Evolutionary conservation across 2,113 vertebrate species (phyloP).

Genomic region (Rostratula benghalensis): DNA sequence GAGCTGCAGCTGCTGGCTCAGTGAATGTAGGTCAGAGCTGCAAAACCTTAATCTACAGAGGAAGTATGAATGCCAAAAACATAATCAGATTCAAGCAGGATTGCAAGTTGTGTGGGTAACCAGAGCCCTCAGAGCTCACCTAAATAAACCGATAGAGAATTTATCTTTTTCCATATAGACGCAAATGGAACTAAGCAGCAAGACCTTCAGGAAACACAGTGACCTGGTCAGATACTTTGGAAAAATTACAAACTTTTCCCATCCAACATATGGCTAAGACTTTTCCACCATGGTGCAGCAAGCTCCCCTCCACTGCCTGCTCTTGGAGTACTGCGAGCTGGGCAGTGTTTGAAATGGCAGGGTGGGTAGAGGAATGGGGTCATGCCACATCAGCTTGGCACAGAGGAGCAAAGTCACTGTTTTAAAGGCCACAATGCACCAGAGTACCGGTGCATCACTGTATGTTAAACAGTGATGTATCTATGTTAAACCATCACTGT

Average conservation of each 20-base stretch:
- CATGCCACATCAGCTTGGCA: background rate
- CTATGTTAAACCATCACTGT: background rate
- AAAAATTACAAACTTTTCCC: background rate
- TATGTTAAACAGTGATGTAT: background rate
- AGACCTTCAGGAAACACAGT: background rate
- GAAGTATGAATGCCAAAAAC: background rate
- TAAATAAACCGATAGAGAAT: background rate
- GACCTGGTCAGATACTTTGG: background rate
- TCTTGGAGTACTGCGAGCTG: background rate
- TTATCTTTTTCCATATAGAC: background rate
- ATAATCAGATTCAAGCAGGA: background rate
- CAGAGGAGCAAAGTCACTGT: background rate
- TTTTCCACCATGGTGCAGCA: background rate
- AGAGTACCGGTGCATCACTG: background rate
- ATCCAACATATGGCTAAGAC: background rate
- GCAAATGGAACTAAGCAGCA: background rate
- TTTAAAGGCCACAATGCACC: background rate
- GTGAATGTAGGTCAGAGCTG: slow-evolving; percentile 21
- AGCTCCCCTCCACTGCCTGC: background rate
- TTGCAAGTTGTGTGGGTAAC: background rate
- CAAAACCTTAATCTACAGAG: slow-evolving; percentile 1
- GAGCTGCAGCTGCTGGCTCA: slow-evolving; percentile 9
- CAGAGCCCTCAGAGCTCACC: background rate
- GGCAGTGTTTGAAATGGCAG: background rate
- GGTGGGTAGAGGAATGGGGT: fast-evolving